These are phyloP conservation scores for Nomia melanderi DNA, from an alignment of 1,140 invertebrate species.

Conservation along the genomic window DNA sequence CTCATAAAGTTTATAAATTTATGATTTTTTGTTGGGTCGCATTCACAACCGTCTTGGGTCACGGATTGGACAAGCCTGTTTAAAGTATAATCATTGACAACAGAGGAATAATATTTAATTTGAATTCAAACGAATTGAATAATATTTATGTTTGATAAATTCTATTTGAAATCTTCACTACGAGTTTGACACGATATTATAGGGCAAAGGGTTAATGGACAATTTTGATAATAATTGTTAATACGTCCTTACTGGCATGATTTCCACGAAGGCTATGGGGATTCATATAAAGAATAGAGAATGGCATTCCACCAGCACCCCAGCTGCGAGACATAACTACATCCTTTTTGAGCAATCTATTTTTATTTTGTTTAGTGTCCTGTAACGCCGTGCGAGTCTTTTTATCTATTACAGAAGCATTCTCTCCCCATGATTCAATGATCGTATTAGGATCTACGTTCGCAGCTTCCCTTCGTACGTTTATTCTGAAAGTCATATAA, in stretches of 20 bases:
- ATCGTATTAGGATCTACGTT: constrained; percentile 27
- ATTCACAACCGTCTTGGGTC: too few species aligned
- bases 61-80: too few species aligned
- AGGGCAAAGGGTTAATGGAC: background rate
- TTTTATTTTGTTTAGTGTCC: constrained; percentile 39
- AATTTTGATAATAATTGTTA: constrained; percentile 16
- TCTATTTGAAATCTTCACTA: too few species aligned
- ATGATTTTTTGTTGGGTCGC: too few species aligned
- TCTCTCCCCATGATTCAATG: constrained; percentile 45
- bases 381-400: constrained; percentile 30
- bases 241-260: constrained; percentile 23
- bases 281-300: constrained; percentile 80
- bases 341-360: constrained; percentile 69
- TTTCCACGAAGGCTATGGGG: constrained; percentile 59
- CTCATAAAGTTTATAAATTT: too few species aligned
- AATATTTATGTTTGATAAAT: too few species aligned
- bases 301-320: constrained; percentile 80
- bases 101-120: too few species aligned
- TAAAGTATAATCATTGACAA: too few species aligned
- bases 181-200: too few species aligned
- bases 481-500: constrained; percentile 39
- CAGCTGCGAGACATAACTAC: constrained; percentile 73
- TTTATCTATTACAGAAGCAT: constrained; percentile 9
- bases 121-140: too few species aligned
- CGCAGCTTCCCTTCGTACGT: constrained; percentile 28